Conservation (phyloP, 1,140 invertebrate species). For the Adelges cooleyi region DNA sequence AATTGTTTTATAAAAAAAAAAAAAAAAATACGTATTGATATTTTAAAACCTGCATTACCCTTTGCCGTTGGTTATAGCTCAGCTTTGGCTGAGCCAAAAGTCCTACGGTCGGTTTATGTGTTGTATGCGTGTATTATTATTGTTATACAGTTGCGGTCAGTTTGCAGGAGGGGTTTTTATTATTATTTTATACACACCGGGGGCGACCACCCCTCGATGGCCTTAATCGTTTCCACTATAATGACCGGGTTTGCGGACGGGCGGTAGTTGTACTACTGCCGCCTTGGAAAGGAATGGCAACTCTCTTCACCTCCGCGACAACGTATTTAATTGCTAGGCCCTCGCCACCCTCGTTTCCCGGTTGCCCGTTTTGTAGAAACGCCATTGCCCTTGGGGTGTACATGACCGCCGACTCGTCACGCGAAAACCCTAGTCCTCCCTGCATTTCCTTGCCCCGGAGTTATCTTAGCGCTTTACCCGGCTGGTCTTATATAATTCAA, state of each 20-base stretch:
- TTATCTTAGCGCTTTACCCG: neutral
- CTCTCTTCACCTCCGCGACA: neutral
- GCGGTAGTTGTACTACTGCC: neutral
- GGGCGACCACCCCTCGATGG: neutral
- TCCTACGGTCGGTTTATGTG: too few relatives aligned
- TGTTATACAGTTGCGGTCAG: neutral
- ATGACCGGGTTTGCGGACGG: neutral
- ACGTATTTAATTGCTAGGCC: slow-evolving; percentile 11
- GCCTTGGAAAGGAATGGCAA: neutral
- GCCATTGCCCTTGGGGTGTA: too few relatives aligned
- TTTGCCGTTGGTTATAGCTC: too few relatives aligned
- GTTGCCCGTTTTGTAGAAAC: too few relatives aligned
- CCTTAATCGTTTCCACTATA: slow-evolving; percentile 20
- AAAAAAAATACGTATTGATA: too few relatives aligned
- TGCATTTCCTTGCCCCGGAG: neutral
- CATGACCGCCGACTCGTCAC: neutral
- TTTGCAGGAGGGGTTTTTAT: neutral
- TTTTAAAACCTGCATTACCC: too few relatives aligned
- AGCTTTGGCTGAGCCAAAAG: too few relatives aligned
- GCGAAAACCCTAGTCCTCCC: slow-evolving; percentile 4
- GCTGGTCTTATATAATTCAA: slow-evolving; percentile 20
- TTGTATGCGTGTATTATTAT: neutral
- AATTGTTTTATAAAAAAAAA: too few relatives aligned
- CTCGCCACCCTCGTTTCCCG: neutral
- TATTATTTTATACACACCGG: slow-evolving; percentile 18